Base-by-base conservation (phyloP, 2,797 vertebrate genomes). In the Phataginus tetradactyla region DNA sequence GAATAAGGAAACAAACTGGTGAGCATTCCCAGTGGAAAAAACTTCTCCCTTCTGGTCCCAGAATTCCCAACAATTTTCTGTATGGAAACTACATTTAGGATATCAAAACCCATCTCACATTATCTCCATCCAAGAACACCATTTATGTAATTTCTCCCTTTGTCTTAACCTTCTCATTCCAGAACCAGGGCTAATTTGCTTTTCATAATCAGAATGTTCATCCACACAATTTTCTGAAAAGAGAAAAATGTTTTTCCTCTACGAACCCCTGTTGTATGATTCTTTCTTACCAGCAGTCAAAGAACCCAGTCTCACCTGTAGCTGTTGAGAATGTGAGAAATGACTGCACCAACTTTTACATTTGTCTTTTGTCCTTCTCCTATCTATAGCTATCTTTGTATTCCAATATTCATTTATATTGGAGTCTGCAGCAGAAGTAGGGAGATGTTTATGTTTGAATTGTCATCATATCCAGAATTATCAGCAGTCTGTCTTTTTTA, bases 361-460 rank as follows among this genome's bases (percentile, higher is more conserved):
- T 77, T 88, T 39, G 9, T 25, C 23, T 71, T 80, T 90, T 69
- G 42, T 66, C 75, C 20, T 59, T 66, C 20, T 91, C 20, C 4
- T 63, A 15, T 59, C 79, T 89, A n/a, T 17, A 12, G 5, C 32
- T 84, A 45, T 77, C 53, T 89, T 83, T 66, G 64, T 72, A 69
- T 68, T 39, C 51, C 7, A 53, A 34, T 34, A 81, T 78, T 84
- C 3, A n/a, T 89, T 95, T 83, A 77, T 39, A 17, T 29, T 10
- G 27, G n/a, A 55, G 29, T 63, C 55, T 90, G 25, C 34, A 90
- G 77, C 51, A 74, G 63, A 3, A 8, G 11, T n/a, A 51, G 51
- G 77, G 71, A 95, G 37, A 66, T 74, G 25, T 59, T 18, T 86
- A 20, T 78, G 32, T 93, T 94, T 93, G 68, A 68, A 75, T 45